Evolutionary conservation across 2,888 invertebrate genomes (phyloP).

Genomic region (Minunthozetes semirufus): DNA sequence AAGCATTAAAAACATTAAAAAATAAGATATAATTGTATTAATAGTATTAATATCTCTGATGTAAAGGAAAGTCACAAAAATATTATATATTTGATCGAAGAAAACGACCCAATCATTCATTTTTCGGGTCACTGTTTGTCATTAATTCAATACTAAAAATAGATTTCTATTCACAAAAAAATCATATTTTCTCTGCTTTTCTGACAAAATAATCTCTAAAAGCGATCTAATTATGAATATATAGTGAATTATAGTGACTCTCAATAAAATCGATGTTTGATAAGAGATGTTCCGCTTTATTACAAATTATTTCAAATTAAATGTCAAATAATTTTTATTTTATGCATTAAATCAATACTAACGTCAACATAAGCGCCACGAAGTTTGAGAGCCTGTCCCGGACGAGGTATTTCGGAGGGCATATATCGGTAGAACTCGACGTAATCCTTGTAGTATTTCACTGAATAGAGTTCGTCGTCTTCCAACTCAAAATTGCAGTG

Average conservation of each 20-base stretch:
- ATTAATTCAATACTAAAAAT: constrained; percentile 8
- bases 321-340: neutral
- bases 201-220: constrained; percentile 12
- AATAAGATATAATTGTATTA: neutral
- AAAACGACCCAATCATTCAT: neutral
- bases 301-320: neutral
- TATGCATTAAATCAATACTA: constrained; percentile 30
- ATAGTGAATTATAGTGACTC: constrained; percentile 10
- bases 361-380: constrained; percentile 38
- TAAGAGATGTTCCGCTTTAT: neutral
- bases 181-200: neutral
- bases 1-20: neutral
- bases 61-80: too few relatives aligned
- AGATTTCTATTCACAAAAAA: neutral
- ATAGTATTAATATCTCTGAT: neutral
- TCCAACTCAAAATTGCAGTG: constrained; percentile 37
- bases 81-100: neutral
- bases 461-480: constrained; percentile 37
- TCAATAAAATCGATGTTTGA: neutral
- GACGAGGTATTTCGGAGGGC: constrained; percentile 19
- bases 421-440: constrained; percentile 38
- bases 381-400: constrained; percentile 31
- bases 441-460: constrained; percentile 39
- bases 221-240: neutral
- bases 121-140: constrained; percentile 1